Evolutionary conservation across 2,113 vertebrate genomes (phyloP), one percentile per base, ranked within the genome.

Genomic region (Trematocara variabile): DNA sequence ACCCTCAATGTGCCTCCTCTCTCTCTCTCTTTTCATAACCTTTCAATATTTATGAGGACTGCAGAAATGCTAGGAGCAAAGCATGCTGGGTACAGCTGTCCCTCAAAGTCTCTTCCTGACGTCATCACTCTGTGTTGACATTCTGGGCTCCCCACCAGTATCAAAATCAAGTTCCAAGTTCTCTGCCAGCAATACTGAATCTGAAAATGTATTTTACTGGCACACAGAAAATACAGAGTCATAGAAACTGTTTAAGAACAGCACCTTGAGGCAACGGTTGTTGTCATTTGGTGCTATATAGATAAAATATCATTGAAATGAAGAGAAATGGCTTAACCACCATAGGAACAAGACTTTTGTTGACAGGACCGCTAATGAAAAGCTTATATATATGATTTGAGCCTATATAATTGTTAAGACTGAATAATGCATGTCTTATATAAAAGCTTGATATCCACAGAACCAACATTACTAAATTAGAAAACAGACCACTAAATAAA

Each of bases 11-110:
- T 78, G 41, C 68, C 79, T 81, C 58, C 53, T 55, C 53, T 63
- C 44, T 80, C 34, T 77, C 84, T 78, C 84, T 80, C 68, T 82
- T 60, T 79, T 85, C 82, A 81, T 90, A 84, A 81, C 65, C 88
- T 70, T 94, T 95, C 84, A 96, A 96, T 96, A 96, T 95, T 96
- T 91, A 96, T 95, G 91, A 95, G 92, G 86, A 92, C 95, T 95
- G 94, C 95, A 96, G 93, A 95, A 93, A 92, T 84, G 86, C 90
- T 86, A 54, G 60, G 44, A 70, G 93, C 93, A 92, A 92, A 89
- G 94, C 90, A 94, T 91, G 89, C 90, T 95, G 94, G 93, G 94
- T 89, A 94, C 63, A 85, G 63, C 79, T 81, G 84, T 85, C 90
- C 88, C 82, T 93, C 56, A 83, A 89, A 91, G 85, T 85, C 85